Conservation (phyloP, 2,797 vertebrate genomes). For the Oreochromis mossambicus region DNA sequence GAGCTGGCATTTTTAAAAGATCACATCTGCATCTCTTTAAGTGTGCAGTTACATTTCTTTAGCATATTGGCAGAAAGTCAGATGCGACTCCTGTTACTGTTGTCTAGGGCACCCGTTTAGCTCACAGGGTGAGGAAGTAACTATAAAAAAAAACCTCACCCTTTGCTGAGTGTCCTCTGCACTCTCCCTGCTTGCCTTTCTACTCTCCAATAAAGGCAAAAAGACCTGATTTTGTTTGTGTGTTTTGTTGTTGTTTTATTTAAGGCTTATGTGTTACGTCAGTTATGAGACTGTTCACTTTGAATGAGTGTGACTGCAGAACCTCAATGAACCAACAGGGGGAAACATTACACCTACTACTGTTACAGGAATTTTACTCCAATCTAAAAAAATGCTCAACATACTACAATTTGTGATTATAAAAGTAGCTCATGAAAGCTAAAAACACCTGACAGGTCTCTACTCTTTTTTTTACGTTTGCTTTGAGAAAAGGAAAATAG, state of each 20-base stretch:
- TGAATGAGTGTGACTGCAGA: background rate
- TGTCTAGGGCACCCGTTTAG: background rate
- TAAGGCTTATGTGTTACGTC: fast-evolving
- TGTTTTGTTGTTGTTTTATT: background rate
- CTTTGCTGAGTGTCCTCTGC: background rate
- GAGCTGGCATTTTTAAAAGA: background rate
- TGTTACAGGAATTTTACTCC: background rate
- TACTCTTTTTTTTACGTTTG: background rate
- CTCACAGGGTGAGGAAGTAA: background rate
- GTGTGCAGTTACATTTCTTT: background rate
- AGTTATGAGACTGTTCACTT: background rate
- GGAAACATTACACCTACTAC: background rate
- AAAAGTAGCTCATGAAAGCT: background rate
- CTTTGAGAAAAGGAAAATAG: background rate
- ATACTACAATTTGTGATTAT: fast-evolving
- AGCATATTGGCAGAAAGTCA: background rate
- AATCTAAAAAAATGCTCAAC: background rate
- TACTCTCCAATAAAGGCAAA: background rate
- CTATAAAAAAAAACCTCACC: fast-evolving
- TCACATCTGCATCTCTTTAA: background rate
- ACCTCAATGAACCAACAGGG: background rate
- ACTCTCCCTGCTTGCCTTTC: background rate
- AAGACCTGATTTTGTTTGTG: fast-evolving
- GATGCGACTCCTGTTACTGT: fast-evolving
- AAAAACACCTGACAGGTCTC: background rate